Base-by-base conservation (phyloP, 2,888 invertebrate species). In the Drosophila mayaguana region DNA sequence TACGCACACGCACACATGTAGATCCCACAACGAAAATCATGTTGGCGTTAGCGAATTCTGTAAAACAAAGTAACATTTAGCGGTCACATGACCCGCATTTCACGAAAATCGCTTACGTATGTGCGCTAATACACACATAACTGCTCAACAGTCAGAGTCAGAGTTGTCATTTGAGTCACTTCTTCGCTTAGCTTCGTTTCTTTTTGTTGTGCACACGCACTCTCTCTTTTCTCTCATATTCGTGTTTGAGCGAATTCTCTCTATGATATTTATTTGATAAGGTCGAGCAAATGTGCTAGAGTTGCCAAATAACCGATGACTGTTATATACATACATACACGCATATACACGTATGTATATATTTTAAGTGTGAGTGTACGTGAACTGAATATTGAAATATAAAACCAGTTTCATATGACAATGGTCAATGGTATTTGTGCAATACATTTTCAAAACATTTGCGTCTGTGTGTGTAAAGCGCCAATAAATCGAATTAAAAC, bases 351-450 rank as follows among this genome's bases (percentile, higher is more conserved):
- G 14, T n/a, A n/a, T n/a, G 9, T 28, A 25, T 42, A n/a, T 63
- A n/a, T 25, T n/a, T 50, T 12, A 25, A 9, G 16, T 61, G 22
- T 51, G 20, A 32, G 38, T 65, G 32, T 66, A 77, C 70, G 79
- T 70, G 77, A 66, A 63, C 32, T 70, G 75, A 70, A 78, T 79
- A 82, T 85, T 80, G 72, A 83, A 75, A 85, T 85, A 72, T 74
- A 80, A 84, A 84, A 84, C 84, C 81, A 78, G 84, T 84, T 84
- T 86, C 61, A 60, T 68, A 80, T 88, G 88, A 72, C 78, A 8
- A 28, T 28, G 80, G 84, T 78, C 86, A 86, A 72, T 72, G 67
- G 64, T 72, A 50, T 74, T 80, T 76, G 71, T 69, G 70, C 43
- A 72, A 72, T 61, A 53, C 36, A 74, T 74, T 64, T 61, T 67